A percentile compares a stretch with the other conserved stretches of the same genome.
Conservation (phyloP, 2,797 vertebrate species). For the Coendou prehensilis region DNA sequence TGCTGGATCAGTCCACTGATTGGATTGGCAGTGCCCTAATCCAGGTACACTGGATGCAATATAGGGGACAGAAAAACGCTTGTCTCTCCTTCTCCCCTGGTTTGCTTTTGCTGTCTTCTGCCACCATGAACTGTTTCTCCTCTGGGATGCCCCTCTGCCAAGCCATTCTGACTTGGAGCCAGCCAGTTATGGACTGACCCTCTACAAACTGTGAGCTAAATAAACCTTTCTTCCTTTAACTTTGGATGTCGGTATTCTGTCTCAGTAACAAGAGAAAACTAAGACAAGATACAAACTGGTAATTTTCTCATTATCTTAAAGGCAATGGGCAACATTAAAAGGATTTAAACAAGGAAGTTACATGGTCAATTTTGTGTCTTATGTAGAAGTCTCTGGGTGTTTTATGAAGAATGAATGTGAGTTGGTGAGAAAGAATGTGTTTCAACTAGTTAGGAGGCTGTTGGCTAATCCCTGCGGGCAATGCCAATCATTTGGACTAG, state of each 20-base stretch:
- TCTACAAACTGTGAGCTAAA: neutral
- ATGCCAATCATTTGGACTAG: neutral
- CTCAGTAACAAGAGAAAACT: neutral
- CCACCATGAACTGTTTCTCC: neutral
- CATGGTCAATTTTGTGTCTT: neutral
- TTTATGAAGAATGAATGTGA: neutral
- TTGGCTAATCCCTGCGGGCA: neutral
- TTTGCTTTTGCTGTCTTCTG: neutral
- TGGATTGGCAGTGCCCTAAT: neutral
- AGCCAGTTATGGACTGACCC: neutral
- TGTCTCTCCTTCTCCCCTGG: neutral
- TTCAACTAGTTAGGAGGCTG: neutral
- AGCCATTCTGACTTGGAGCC: neutral
- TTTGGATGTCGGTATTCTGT: neutral
- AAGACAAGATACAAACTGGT: neutral
- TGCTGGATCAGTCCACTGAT: neutral
- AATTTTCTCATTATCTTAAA: neutral
- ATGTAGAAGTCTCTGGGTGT: neutral
- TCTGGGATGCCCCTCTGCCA: neutral
- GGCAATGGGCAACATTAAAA: neutral
- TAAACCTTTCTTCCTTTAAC: neutral
- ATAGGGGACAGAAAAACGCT: neutral
- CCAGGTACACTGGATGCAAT: neutral
- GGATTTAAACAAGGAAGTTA: neutral
- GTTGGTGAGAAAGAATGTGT: neutral